Base-by-base conservation (phyloP, 2,113 vertebrate genomes). In the Serinus canaria region DNA sequence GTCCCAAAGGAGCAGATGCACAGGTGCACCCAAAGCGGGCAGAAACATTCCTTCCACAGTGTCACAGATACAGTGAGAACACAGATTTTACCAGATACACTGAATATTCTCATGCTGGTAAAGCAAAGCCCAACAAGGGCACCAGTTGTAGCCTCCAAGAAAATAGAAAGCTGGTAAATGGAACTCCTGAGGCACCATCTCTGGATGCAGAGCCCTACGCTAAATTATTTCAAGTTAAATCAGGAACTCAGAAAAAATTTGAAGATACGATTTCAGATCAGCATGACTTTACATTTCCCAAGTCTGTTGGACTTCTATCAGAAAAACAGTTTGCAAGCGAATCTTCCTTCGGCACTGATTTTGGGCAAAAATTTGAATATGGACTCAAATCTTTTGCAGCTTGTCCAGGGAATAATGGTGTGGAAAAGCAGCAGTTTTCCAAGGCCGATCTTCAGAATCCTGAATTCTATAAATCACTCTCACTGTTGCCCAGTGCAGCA, bases 181-280 rank as follows among this genome's bases (percentile, higher is more conserved):
- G 96, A 89, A 91, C 93, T 83, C 28, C 96, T 70, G 97, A 98
- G 92, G 81, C 92, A 77, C 79, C 96, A 62, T 25, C 72, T 90
- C 84, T 97, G 94, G 97, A 98, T 87, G 59, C 95, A 91, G 98
- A 98, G 43, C 91, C 95, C 27, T 98, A 98, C 21, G 87, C 85
- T 78, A 98, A 97, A 72, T 95, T 98, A 92, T 97, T 98, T 96
- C 98, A 98, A 72, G 95, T 94, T 86, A 98, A 98, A 94, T 96
- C 97, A 96, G 90, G 96, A 94, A 91, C 88, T 92, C 98, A 97
- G 91, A 98, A 98, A 80, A 98, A 98, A 97, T 94, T 94, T 91
- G 98, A 98, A 60, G 97, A 98, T 84, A 83, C 91, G 41, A 82
- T 97, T 78, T 87, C 96, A 82, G 97, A 98, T 74, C 97, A 97